phyloP scores from a whole-genome alignment of 2,888 invertebrate genomes.

The Ennomos erosarius region DNA sequence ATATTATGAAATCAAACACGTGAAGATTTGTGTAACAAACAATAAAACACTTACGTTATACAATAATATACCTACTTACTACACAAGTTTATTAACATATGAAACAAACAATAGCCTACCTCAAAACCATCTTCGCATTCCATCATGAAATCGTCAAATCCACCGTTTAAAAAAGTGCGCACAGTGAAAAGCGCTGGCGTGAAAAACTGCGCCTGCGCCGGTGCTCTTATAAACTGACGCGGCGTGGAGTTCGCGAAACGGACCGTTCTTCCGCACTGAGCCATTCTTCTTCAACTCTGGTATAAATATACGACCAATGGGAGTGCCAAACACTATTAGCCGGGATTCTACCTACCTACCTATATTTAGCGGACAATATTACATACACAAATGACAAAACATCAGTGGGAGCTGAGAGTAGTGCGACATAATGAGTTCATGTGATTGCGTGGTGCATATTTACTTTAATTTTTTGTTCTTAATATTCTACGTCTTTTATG shows the following conservation, averaged over 20 bases:
- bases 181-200: conserved; percentile 41
- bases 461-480: no score
- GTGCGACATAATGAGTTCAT: conserved; percentile 4
- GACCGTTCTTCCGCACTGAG: conserved; percentile 65
- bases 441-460: background rate
- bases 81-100: no score
- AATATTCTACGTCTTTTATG: no score
- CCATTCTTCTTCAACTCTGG: conserved; percentile 63
- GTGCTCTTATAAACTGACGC: conserved; percentile 46
- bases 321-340: conserved; percentile 67
- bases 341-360: conserved; percentile 46
- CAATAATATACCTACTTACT: no score
- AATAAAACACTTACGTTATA: background rate
- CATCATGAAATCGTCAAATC: conserved; percentile 76
- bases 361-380: conserved; percentile 57
- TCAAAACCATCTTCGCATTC: conserved; percentile 77
- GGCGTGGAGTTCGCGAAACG: conserved; percentile 28
- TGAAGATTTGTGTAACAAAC: background rate
- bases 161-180: conserved; percentile 62
- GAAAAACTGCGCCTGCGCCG: conserved; percentile 44
- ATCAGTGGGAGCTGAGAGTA: background rate
- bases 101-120: conserved; percentile 52
- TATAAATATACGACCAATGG: conserved; percentile 73
- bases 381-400: conserved; percentile 30
- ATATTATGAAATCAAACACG: background rate